These are phyloP conservation scores for Onthophagus sagittarius DNA, from an alignment of 2,888 invertebrate species.

Conservation along the genomic window DNA sequence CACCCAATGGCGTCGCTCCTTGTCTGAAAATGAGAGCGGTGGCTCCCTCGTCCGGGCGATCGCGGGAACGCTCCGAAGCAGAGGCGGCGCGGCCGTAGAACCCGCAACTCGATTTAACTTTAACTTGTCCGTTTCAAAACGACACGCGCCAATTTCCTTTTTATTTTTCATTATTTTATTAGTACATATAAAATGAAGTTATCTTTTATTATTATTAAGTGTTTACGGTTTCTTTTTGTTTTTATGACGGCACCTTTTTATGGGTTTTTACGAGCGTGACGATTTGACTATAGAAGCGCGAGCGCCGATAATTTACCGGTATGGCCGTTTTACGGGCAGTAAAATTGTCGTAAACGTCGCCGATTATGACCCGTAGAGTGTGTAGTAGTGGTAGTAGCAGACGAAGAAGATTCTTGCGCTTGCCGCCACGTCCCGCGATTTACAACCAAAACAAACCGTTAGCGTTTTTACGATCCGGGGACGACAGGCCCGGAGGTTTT, in stretches of 20 bases:
- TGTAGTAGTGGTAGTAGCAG: background rate
- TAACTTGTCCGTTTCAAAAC: background rate
- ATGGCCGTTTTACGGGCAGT: constrained; percentile 15
- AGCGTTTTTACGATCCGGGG: constrained; percentile 10
- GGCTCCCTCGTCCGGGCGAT: constrained; percentile 52
- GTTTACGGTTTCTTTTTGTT: too few relatives aligned
- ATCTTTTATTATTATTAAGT: too few relatives aligned
- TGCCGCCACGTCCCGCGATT: constrained; percentile 15
- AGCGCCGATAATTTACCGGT: constrained; percentile 22
- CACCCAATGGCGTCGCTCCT: constrained; percentile 31
- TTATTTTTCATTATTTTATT: background rate
- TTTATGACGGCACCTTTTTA: constrained; percentile 13
- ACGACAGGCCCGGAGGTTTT: background rate
- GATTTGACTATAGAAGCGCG: constrained; percentile 38
- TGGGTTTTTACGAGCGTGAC: constrained; percentile 44
- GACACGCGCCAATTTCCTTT: constrained; percentile 1
- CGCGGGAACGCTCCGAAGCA: constrained; percentile 41
- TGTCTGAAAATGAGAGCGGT: constrained; percentile 32
- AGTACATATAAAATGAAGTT: too few relatives aligned
- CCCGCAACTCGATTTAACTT: constrained; percentile 47
- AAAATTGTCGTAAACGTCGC: constrained; percentile 11
- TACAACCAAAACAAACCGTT: constrained; percentile 20
- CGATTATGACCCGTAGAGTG: background rate
- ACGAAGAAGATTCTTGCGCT: background rate
- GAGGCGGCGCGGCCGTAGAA: constrained; percentile 54